Conservation (phyloP, 2,113 vertebrate genomes). For the Etheostoma cragini region DNA sequence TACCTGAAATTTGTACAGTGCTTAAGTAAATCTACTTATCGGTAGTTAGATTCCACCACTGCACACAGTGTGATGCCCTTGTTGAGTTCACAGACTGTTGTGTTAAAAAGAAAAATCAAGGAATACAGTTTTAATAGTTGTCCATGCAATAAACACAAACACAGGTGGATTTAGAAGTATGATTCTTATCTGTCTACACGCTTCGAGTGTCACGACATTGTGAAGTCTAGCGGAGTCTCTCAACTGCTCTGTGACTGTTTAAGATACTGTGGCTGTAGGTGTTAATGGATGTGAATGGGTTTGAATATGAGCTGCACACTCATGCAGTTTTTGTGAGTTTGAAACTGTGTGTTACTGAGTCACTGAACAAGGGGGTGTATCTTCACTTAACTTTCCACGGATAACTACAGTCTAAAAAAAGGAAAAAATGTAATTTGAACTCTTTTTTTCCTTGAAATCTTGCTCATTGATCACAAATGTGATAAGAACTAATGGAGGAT, state of each 20-base stretch:
- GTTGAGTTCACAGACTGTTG: background rate
- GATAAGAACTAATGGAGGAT: conserved; percentile 72
- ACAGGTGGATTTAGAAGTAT: background rate
- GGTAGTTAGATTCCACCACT: no score
- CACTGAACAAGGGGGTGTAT: background rate
- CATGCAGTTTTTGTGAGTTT: background rate
- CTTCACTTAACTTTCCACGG: conserved; percentile 20
- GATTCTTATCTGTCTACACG: background rate
- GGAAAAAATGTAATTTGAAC: conserved; percentile 46
- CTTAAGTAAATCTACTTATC: no score
- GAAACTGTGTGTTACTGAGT: background rate
- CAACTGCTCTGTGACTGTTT: background rate
- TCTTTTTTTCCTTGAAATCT: conserved; percentile 46
- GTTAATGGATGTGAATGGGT: background rate
- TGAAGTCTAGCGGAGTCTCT: background rate
- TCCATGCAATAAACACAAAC: background rate
- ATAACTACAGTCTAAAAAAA: conserved; percentile 24
- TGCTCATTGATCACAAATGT: conserved; percentile 54
- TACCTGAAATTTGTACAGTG: no score
- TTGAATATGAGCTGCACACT: background rate
- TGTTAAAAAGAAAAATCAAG: background rate
- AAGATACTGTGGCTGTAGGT: background rate
- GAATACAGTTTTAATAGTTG: background rate
- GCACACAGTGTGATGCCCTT: no score
- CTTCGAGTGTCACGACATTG: background rate